Conservation (phyloP, 2,113 vertebrate species). For the Scolopax mira region DNA sequence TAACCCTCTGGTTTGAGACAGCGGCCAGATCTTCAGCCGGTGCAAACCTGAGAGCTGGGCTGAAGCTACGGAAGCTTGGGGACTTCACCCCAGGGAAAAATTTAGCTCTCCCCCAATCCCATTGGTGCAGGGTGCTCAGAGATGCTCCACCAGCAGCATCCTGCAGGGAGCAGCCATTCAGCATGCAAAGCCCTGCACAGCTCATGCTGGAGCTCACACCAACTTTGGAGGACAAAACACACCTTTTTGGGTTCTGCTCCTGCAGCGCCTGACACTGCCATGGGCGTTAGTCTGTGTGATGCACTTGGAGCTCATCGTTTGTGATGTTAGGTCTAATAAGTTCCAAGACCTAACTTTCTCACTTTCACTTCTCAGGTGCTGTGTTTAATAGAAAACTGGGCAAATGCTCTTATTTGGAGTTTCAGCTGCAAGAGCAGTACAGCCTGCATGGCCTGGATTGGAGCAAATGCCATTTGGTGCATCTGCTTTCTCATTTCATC, state of each 20-base stretch:
- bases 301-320: neutral
- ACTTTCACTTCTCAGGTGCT: neutral
- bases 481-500: neutral
- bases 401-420: neutral
- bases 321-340: neutral
- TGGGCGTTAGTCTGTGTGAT: neutral
- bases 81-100: neutral
- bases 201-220: neutral
- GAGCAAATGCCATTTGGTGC: neutral
- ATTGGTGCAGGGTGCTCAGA: neutral
- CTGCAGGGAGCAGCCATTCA: neutral
- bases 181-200: neutral
- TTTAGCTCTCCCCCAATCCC: neutral
- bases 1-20: neutral
- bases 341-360: neutral
- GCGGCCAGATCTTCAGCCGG: neutral
- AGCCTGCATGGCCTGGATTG: neutral
- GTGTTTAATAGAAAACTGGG: neutral
- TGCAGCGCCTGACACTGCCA: neutral
- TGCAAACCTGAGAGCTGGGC: neutral
- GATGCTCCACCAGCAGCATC: accelerated
- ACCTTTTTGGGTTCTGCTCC: neutral
- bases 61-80: neutral
- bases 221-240: accelerated
- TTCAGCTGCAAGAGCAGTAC: neutral